Conservation (phyloP, 2,113 vertebrate genomes). For the Pelobates fuscus region DNA sequence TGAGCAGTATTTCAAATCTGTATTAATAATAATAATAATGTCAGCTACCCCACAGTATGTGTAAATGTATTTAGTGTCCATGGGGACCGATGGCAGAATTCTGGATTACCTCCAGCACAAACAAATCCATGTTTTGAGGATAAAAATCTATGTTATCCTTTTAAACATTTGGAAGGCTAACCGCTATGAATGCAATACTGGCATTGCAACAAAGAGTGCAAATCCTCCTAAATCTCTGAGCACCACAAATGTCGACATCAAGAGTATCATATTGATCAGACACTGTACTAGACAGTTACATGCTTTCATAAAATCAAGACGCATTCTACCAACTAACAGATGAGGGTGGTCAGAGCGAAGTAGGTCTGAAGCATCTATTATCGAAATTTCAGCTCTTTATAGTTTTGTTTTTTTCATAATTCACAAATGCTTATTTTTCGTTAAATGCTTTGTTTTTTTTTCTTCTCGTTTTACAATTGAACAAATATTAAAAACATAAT, state of each 20-base stretch:
- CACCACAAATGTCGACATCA: slow-evolving; percentile 29
- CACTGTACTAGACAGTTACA: slow-evolving; percentile 13
- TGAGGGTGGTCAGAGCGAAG: too few species aligned
- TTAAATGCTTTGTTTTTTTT: too few species aligned
- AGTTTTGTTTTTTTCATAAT: too few species aligned
- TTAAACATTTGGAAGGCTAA: slow-evolving; percentile 39
- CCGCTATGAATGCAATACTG: slow-evolving; percentile 30
- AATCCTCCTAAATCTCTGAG: slow-evolving; percentile 12
- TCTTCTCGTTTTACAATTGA: too few species aligned
- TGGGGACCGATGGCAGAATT: slow-evolving; percentile 1
- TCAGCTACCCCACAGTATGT: too few species aligned
- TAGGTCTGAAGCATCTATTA: too few species aligned
- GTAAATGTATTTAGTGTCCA: not conserved
- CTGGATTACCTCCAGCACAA: slow-evolving; percentile 5
- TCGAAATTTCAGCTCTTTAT: too few species aligned
- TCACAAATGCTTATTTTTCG: too few species aligned
- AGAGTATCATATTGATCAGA: slow-evolving; percentile 47
- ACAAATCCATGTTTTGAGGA: slow-evolving; percentile 34
- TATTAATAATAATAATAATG: too few species aligned
- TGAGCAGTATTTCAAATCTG: too few species aligned
- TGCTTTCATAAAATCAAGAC: slow-evolving; percentile 1
- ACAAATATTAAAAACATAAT: too few species aligned
- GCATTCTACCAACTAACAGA: not conserved
- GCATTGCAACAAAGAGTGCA: slow-evolving; percentile 40
- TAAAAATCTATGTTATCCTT: slow-evolving; percentile 41